These are phyloP conservation scores for Serranus cabrilla DNA, from an alignment of 2,797 vertebrate genomes.

Conservation along the genomic window DNA sequence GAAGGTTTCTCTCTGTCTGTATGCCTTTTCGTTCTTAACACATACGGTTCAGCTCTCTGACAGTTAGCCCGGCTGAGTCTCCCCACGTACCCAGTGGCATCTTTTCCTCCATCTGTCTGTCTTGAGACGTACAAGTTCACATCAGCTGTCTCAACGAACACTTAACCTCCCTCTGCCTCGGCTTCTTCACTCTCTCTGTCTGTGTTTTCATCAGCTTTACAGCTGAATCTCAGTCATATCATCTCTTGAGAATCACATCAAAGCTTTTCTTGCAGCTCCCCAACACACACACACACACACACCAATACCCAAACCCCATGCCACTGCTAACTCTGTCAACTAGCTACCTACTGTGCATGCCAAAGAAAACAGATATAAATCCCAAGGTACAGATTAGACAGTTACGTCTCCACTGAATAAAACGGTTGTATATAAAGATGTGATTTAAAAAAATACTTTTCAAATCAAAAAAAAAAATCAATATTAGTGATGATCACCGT, in stretches of 20 bases:
- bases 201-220: conserved; percentile 40
- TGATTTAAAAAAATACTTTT: conserved; percentile 38
- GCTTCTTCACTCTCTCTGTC: conserved; percentile 9
- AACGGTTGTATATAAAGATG: conserved; percentile 30
- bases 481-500: conserved; percentile 54
- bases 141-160: conserved; percentile 38
- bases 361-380: conserved; percentile 43
- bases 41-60: conserved; percentile 11
- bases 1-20: conserved; percentile 53
- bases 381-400: conserved; percentile 41
- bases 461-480: conserved; percentile 50
- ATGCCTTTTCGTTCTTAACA: conserved; percentile 32
- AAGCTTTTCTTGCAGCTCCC: too few relatives aligned
- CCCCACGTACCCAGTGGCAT: conserved; percentile 11
- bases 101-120: conserved; percentile 17
- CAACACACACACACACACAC: too few relatives aligned
- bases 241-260: too few relatives aligned
- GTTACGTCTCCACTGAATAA: conserved; percentile 43
- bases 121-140: conserved; percentile 18
- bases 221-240: conserved; percentile 32
- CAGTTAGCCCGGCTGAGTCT: conserved; percentile 41
- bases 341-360: conserved; percentile 29
- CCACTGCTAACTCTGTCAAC: conserved; percentile 48
- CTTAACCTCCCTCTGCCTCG: conserved; percentile 36
- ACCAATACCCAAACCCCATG: conserved; percentile 19